Evolutionary conservation across 2,797 vertebrate species (phyloP).

Genomic region (Neostethus bicornis): DNA sequence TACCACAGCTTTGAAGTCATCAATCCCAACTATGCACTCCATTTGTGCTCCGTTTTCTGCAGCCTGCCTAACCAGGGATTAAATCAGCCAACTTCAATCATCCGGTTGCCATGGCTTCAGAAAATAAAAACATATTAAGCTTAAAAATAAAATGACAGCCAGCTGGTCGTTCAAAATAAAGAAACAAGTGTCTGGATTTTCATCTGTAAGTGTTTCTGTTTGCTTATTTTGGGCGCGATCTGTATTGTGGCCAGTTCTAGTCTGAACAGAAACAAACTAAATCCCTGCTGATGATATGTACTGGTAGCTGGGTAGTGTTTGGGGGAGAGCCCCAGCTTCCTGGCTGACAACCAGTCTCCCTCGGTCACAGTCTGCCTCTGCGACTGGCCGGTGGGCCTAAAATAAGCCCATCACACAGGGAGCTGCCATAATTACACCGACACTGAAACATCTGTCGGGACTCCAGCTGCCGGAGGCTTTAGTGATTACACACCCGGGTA

Average conservation of each 20-base stretch:
- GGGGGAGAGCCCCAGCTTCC: constrained; percentile 44
- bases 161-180: not conserved
- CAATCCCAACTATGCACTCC: constrained; percentile 10
- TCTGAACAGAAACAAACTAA: constrained; percentile 28
- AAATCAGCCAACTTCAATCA: constrained; percentile 2
- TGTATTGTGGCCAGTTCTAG: constrained; percentile 4
- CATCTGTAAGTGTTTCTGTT: not conserved
- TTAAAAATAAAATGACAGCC: not conserved
- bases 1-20: not conserved
- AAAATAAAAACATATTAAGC: not conserved
- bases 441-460: constrained; percentile 68
- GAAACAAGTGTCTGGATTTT: not conserved
- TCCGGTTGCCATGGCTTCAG: not conserved
- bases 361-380: constrained; percentile 57
- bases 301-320: constrained; percentile 38
- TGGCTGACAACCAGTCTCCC: constrained; percentile 73
- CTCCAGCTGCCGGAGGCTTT: constrained; percentile 58
- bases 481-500: constrained; percentile 67
- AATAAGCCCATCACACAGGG: constrained; percentile 65
- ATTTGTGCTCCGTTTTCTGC: not conserved
- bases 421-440: constrained; percentile 75
- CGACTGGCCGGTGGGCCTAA: constrained; percentile 56
- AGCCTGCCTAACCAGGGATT: not conserved
- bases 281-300: constrained; percentile 29
- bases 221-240: constrained; percentile 2